Evolutionary conservation across 2,797 vertebrate genomes (phyloP), one percentile per base, ranked within the genome.

Genomic region (Prunella strophiata): DNA sequence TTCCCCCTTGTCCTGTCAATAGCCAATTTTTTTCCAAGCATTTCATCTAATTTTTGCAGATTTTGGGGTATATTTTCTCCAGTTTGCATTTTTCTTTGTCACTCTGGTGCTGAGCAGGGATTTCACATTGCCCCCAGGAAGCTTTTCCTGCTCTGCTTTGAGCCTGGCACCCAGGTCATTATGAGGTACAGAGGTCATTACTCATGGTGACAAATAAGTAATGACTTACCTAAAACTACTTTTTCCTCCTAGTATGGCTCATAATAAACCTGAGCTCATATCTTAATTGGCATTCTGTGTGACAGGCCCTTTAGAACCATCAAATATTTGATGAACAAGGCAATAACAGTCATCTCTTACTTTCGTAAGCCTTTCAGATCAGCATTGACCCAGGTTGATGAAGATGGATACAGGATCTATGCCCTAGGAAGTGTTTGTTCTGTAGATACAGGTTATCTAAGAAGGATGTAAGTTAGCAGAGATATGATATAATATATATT

Each of bases 281-380:
- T 63, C 92, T 94, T 93, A 93, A 92, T 96, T 96, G 89, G 67
- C 77, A 85, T 93, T 94, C 80, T 63, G 81, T 54, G 79, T 96
- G 91, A 65, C 77, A 85, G 77, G 74, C 71, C 89, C 89, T 90
- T 86, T 88, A 94, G 88, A 88, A 77, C 21, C 42, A 76, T 85
- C 94, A 95, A 94, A 88, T 93, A 85, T 93, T 94, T 96, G 89
- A 96, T 94, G 93, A 92, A 88, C 76, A 94, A 91, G 92, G 92
- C 92, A 91, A 73, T 93, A 95, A 73, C 92, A 74, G 95, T 97
- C 80, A 76, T 95, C 71, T 91, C 85, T 52, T 73, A 15, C 77
- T 84, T 96, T 22, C 0, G 6, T 81, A 78, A 91, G 54, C 94
- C 95, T 94, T 96, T 92, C 85, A 85, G 88, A 88, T 94, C 78